Conservation (phyloP, 2,888 invertebrate genomes). For the Tipula unca region DNA sequence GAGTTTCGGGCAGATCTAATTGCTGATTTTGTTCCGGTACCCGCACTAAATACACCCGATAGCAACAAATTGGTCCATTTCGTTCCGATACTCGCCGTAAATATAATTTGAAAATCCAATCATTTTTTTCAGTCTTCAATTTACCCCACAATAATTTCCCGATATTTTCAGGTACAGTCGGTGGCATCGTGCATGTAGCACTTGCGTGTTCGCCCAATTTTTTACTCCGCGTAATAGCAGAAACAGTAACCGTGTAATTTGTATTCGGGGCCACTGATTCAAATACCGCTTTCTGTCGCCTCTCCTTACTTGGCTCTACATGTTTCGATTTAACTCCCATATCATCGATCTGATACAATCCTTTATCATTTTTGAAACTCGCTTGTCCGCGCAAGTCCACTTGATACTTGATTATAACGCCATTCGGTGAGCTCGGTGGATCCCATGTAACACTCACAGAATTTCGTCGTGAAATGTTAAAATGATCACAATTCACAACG, state of each 20-base stretch:
- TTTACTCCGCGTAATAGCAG: slow-evolving; percentile 67
- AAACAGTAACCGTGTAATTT: slow-evolving; percentile 68
- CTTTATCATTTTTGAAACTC: slow-evolving; percentile 46
- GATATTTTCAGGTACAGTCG: slow-evolving; percentile 57
- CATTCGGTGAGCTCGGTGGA: slow-evolving; percentile 63
- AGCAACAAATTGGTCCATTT: slow-evolving; percentile 83
- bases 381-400: slow-evolving; percentile 52
- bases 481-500: slow-evolving; percentile 55
- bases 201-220: slow-evolving; percentile 59
- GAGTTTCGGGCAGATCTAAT: slow-evolving; percentile 58
- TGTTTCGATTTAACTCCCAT: slow-evolving; percentile 53
- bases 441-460: slow-evolving; percentile 65
- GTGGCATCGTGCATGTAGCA: slow-evolving; percentile 58
- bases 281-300: slow-evolving; percentile 45
- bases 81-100: slow-evolving; percentile 72
- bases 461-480: slow-evolving; percentile 45
- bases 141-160: slow-evolving; percentile 49
- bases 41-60: slow-evolving; percentile 69
- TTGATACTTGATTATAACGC: slow-evolving; percentile 68
- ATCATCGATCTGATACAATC: slow-evolving; percentile 44
- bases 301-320: slow-evolving; percentile 45
- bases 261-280: slow-evolving; percentile 73
- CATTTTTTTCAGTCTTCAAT: slow-evolving; percentile 50
- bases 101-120: slow-evolving; percentile 64
- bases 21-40: slow-evolving; percentile 52